phyloP scores from a whole-genome alignment of 2,113 vertebrate genomes.

The Carassius auratus region DNA sequence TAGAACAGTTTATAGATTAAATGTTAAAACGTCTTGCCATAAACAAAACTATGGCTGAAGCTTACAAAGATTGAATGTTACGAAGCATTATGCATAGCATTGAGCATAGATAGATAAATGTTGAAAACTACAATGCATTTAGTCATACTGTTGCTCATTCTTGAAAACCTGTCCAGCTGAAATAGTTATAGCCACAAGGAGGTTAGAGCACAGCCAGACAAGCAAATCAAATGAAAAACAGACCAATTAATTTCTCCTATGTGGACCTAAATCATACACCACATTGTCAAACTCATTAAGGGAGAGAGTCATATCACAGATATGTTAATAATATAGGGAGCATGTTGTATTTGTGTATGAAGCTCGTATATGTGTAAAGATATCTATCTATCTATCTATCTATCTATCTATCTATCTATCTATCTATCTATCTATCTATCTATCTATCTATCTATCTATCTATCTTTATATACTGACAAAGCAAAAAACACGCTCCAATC shows the following conservation, averaged over 20 bases:
- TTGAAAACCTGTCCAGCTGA: slow-evolving; percentile 11
- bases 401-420: too few relatives aligned
- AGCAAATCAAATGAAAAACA: slow-evolving; percentile 29
- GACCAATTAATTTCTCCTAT: slow-evolving; percentile 23
- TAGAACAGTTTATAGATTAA: too few relatives aligned
- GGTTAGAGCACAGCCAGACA: slow-evolving; percentile 17
- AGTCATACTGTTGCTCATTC: slow-evolving; percentile 1
- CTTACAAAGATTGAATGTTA: too few relatives aligned
- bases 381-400: too few relatives aligned
- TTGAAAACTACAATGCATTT: background rate
- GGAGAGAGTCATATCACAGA: background rate
- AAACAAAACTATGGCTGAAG: too few relatives aligned
- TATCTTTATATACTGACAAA: too few relatives aligned
- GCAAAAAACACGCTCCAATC: too few relatives aligned
- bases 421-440: too few relatives aligned
- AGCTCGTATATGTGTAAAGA: too few relatives aligned
- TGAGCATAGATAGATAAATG: background rate
- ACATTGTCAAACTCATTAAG: slow-evolving; percentile 10
- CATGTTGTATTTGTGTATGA: background rate
- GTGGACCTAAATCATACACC: slow-evolving; percentile 7
- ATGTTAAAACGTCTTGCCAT: too few relatives aligned
- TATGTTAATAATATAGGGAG: background rate
- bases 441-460: too few relatives aligned
- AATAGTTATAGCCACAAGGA: slow-evolving; percentile 43
- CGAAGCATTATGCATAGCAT: too few relatives aligned